Percentiles rank a stretch among this genome's conserved stretches.
Conservation (phyloP, 2,888 invertebrate genomes). For the Macaria notata region DNA sequence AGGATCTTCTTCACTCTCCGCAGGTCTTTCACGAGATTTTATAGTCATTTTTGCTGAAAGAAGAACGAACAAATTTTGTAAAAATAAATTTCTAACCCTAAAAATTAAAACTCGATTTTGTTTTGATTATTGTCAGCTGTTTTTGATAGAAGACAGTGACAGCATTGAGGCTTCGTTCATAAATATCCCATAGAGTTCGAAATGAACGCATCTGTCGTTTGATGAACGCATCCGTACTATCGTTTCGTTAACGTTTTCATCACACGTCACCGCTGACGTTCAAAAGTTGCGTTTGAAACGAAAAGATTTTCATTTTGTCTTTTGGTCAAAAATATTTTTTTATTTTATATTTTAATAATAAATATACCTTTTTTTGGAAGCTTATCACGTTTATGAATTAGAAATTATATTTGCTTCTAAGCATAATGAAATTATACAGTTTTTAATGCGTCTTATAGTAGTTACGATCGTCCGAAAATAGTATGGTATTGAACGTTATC, state of each 20-base stretch:
- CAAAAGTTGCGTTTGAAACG: constrained; percentile 46
- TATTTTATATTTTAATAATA: too few species aligned
- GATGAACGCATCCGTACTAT: constrained; percentile 6
- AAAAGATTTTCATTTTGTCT: neutral
- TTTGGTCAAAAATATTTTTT: too few species aligned
- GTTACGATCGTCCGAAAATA: too few species aligned
- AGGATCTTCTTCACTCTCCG: constrained; percentile 88
- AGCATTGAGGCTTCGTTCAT: neutral
- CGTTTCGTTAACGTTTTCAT: constrained; percentile 22
- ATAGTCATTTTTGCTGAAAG: constrained; percentile 58
- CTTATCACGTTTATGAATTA: too few species aligned
- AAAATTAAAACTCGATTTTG: neutral
- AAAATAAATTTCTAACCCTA: neutral
- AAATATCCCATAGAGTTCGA: neutral
- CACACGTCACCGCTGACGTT: constrained; percentile 71
- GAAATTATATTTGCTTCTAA: too few species aligned
- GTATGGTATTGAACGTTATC: neutral
- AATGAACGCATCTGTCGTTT: too few species aligned
- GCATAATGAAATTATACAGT: too few species aligned
- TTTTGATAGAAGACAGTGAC: neutral
- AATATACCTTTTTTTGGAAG: too few species aligned
- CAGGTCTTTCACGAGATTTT: constrained; percentile 55
- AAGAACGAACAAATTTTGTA: too few species aligned
- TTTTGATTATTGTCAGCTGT: constrained; percentile 3
- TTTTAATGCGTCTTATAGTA: too few species aligned